Conservation (phyloP, 2,797 vertebrate genomes). For the Mormyrus hasselquistii region DNA sequence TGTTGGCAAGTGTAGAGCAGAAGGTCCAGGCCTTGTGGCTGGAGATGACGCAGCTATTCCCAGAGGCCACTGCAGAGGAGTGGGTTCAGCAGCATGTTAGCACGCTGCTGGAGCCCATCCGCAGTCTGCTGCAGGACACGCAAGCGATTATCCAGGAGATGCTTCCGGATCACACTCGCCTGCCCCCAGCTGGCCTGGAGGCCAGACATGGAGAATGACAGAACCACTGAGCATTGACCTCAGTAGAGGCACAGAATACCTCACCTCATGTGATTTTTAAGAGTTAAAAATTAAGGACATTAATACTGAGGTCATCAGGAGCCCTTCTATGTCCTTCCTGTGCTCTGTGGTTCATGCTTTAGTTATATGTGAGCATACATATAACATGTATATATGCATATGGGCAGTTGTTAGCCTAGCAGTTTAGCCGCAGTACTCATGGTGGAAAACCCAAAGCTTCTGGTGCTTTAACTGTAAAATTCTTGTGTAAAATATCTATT, state of each 20-base stretch:
- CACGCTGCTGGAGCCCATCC: conserved; percentile 66
- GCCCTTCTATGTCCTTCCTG: not conserved
- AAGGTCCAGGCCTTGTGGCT: conserved; percentile 59
- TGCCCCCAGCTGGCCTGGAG: not conserved
- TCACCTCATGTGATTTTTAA: not conserved
- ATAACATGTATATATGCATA: not conserved
- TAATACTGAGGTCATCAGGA: not conserved
- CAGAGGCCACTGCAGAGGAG: conserved; percentile 67
- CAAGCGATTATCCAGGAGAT: conserved; percentile 51
- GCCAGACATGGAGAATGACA: not conserved
- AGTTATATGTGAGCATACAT: not conserved
- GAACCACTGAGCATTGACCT: not conserved
- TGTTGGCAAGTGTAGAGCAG: conserved; percentile 61
- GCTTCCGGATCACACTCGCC: conserved; percentile 31
- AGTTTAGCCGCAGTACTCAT: not conserved
- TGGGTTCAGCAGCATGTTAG: conserved; percentile 83
- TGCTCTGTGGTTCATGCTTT: not conserved
- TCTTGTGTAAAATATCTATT: not conserved
- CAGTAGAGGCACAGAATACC: not conserved
- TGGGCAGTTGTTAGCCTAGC: not conserved
- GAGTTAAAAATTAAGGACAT: not conserved
- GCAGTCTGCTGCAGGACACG: conserved; percentile 66
- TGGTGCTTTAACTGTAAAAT: not conserved
- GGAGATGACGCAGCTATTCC: conserved; percentile 73
- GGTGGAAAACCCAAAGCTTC: not conserved